Percentiles rank a stretch among this genome's conserved stretches.
Conservation (phyloP, 2,113 vertebrate genomes). For the Eclectus roratus region DNA sequence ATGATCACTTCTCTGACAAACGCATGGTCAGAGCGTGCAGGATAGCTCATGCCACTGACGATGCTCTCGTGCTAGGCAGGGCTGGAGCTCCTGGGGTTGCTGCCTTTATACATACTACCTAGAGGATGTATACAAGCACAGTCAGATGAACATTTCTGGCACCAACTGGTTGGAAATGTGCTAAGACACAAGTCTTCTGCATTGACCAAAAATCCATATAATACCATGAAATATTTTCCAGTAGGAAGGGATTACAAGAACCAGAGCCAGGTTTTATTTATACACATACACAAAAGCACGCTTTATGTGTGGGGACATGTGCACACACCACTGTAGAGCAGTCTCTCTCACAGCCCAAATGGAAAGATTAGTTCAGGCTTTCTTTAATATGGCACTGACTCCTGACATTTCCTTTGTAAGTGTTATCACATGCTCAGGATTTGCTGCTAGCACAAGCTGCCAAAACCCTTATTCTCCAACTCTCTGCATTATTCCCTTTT, state of each 20-base stretch:
- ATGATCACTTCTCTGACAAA: neutral
- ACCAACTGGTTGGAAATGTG: neutral
- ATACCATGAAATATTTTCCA: neutral
- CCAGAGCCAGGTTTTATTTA: neutral
- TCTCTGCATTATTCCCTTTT: neutral
- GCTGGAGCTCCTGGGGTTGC: neutral
- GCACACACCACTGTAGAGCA: neutral
- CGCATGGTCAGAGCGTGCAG: neutral
- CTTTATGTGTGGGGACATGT: accelerated
- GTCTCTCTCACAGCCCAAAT: neutral
- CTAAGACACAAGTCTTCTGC: neutral
- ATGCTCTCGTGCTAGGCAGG: neutral
- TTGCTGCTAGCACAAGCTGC: neutral
- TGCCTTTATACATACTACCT: neutral
- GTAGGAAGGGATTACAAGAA: neutral
- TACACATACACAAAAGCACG: neutral
- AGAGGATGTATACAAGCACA: neutral
- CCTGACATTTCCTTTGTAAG: neutral
- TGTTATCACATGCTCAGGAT: neutral
- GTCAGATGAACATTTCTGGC: neutral
- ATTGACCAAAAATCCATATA: neutral
- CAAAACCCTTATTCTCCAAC: neutral
- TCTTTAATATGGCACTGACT: neutral
- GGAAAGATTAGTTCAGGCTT: slow-evolving; percentile 29
- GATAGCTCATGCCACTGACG: neutral